Evolutionary conservation across 2,113 vertebrate species (phyloP), one percentile per base, ranked within the genome.

Genomic region (Sylvia atricapilla): DNA sequence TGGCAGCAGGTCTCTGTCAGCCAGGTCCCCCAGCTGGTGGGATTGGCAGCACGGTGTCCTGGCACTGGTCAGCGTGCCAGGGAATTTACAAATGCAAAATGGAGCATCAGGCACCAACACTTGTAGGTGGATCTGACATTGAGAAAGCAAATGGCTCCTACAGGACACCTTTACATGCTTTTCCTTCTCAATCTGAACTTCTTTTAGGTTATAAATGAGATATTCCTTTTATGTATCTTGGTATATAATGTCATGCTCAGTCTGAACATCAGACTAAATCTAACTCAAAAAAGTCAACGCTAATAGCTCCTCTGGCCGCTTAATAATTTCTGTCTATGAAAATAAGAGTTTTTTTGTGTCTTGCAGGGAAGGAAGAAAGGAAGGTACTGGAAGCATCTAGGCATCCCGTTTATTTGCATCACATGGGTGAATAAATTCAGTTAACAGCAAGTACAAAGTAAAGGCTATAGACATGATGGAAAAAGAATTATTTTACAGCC

Each of bases 81-180:
- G 2, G 53, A 41, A 72, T 17, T 49, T 2, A 68, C 20, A 59
- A 9, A 2, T 1, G 33, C 3, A 3, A n/a, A 64, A 52, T 11
- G 13, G 4, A 59, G 27, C 17, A 25, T n/a, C 9, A 8, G n/a
- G 6, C 1, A 1, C 28, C 56, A 33, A 9, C 3, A 33, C 23
- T 2, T 0, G 2, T 1, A 27, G 30, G 21, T 33, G 27, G 24
- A 39, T 41, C 56, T 83, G 43, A 41, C 28, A 49, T 30, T 55
- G 43, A 37, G 31, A 92, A 88, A 88, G 19, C 14, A 82, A 89
- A 43, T 47, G 67, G 22, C 25, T 73, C 22, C 37, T 33, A 30
- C 27, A 81, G 35, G 25, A 33, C 17, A 50, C 9, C 15, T 59
- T 80, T 28, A 55, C 5, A 11, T 9, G 8, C 7, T 25, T 63